Percentiles rank a stretch among this genome's conserved stretches.
phyloP scores from a whole-genome alignment of 2,888 invertebrate species.

The Epistrophe grossulariae region DNA sequence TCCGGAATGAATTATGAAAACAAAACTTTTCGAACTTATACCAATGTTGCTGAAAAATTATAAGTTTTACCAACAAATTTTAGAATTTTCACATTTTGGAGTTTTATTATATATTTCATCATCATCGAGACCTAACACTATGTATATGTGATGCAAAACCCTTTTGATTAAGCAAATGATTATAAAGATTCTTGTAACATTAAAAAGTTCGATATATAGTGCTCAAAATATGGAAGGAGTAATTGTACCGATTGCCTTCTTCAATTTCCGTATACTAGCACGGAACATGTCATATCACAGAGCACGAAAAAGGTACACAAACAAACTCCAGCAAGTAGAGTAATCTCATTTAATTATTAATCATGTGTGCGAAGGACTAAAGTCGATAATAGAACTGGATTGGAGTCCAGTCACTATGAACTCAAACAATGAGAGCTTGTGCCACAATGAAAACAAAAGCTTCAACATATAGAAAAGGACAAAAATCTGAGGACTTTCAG shows the following conservation, averaged over 20 bases:
- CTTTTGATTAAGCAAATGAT: not conserved
- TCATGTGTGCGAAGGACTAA: constrained; percentile 80
- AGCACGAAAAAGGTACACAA: constrained; percentile 19
- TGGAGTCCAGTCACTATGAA: constrained; percentile 72
- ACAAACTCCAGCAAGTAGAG: constrained; percentile 61
- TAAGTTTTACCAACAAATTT: too few relatives aligned
- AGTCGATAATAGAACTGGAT: constrained; percentile 79
- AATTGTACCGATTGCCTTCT: not conserved
- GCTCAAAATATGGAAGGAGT: not conserved
- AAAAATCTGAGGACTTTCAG: constrained; percentile 51
- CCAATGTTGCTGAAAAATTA: too few relatives aligned
- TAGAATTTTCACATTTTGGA: too few relatives aligned
- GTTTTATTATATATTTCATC: too few relatives aligned
- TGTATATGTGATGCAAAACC: not conserved
- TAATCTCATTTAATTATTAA: constrained; percentile 82
- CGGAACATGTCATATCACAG: constrained; percentile 34
- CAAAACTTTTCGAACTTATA: too few relatives aligned
- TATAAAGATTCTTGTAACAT: not conserved
- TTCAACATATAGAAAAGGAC: constrained; percentile 8
- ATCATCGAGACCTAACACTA: not conserved
- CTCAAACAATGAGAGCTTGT: constrained; percentile 60
- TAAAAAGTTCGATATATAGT: not conserved
- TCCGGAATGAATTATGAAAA: too few relatives aligned
- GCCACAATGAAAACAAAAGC: constrained; percentile 55
- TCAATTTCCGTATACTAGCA: not conserved